phyloP scores from a whole-genome alignment of 2,888 invertebrate genomes.

The Lysandra bellargus region DNA sequence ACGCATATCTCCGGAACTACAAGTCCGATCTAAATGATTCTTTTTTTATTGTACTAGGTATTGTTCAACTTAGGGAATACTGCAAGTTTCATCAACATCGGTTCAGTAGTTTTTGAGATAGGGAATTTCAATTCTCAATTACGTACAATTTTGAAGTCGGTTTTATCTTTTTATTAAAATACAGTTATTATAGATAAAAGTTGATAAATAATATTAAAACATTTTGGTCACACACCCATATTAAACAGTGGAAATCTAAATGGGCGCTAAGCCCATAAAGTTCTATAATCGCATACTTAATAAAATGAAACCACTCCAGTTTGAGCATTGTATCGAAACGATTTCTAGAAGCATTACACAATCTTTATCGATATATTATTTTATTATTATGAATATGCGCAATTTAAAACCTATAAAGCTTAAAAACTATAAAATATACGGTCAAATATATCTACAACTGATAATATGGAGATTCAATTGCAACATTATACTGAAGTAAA shows the following conservation, averaged over 20 bases:
- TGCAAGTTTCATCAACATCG: too few relatives aligned
- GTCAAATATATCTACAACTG: neutral
- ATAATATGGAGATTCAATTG: constrained; percentile 24
- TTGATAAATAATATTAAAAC: neutral
- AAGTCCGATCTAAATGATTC: too few relatives aligned
- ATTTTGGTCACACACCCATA: neutral
- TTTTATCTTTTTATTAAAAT: too few relatives aligned
- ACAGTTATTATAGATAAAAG: too few relatives aligned
- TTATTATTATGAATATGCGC: constrained; percentile 26
- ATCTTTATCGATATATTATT: constrained; percentile 15
- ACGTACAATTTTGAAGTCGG: too few relatives aligned
- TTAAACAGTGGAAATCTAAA: neutral
- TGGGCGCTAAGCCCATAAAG: neutral
- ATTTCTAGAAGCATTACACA: neutral
- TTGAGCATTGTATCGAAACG: neutral
- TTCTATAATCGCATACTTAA: neutral
- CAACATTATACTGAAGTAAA: neutral
- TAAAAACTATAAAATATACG: constrained; percentile 28
- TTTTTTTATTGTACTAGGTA: too few relatives aligned
- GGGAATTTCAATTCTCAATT: too few relatives aligned
- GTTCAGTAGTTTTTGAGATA: too few relatives aligned
- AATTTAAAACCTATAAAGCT: constrained; percentile 32
- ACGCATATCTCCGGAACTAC: too few relatives aligned
- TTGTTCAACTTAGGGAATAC: too few relatives aligned
- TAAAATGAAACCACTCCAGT: constrained; percentile 1